Evolutionary conservation across 2,113 vertebrate species (phyloP), one percentile per base, ranked within the genome.

Genomic region (Dipodomys merriami): DNA sequence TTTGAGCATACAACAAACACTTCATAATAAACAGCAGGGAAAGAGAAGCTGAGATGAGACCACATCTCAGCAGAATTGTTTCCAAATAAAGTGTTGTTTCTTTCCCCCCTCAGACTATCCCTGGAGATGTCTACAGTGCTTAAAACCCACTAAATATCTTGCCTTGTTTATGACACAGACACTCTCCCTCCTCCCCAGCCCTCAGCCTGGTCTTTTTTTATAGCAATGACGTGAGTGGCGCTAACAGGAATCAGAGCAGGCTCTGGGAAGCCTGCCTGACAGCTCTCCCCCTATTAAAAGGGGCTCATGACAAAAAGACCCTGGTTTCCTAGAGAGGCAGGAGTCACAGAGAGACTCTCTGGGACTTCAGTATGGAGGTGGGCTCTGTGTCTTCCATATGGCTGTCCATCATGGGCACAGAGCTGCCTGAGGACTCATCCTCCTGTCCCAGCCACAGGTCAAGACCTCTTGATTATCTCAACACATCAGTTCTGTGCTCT

Each of bases 21-120:
- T 86, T 81, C 22, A n/a, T 33, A 73, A 65, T 7, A 57, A 65
- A 88, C 74, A 88, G 88, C 79, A 64, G 91, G 86, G 80, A 64
- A 78, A 71, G 82, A 23, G 78, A 62, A n/a, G 92, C 72, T 1
- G 76, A 79, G 91, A 82, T 2, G 87, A 73, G 94, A 27, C 64
- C 73, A 49, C 13, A 4, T 94, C 95, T 65, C 69, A 1, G 93
- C 93, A 91, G 93, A 95, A 68, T 25, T 78, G 85, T 95, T 94
- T 92, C 96, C 96, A 96, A 94, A 96, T 86, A 95, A 84, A 95
- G 95, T 62, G 80, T n/a, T 83, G 85, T 68, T 76, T 78, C 88
- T 79, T 64, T 49, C 35, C 72, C 65, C 49, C 68, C n/a, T 81
- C 85, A 53, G 68, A 11, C 67, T 93, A n/a, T 95, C 86, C 83